phyloP scores from a whole-genome alignment of 2,797 vertebrate genomes.

The Myotis daubentonii region DNA sequence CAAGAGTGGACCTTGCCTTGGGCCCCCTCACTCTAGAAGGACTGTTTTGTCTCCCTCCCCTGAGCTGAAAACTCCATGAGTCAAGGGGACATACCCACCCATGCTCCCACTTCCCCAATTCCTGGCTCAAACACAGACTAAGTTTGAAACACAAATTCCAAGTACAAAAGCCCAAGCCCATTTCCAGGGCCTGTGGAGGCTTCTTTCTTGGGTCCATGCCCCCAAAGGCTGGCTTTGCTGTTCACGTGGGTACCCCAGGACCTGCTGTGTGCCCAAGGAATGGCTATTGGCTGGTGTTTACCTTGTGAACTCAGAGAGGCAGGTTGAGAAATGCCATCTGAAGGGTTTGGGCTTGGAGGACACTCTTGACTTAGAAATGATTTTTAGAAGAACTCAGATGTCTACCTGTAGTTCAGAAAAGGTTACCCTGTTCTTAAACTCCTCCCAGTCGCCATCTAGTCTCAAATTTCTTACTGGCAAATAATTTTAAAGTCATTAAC shows the following conservation, averaged over 20 bases:
- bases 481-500: neutral
- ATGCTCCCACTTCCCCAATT: accelerated
- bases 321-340: neutral
- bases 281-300: neutral
- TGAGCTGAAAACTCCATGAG: neutral
- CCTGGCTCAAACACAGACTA: neutral
- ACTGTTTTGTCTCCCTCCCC: neutral
- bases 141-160: neutral
- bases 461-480: neutral
- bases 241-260: neutral
- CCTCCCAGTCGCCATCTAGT: too few species aligned
- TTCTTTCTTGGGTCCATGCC: neutral
- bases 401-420: neutral
- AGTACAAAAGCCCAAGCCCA: neutral
- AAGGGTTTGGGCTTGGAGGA: neutral
- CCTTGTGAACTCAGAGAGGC: neutral
- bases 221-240: neutral
- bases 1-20: neutral
- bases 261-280: neutral
- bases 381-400: neutral
- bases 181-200: neutral
- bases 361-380: neutral
- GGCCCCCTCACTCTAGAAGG: neutral
- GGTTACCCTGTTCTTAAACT: neutral
- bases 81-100: neutral